Conservation (phyloP, 2,113 vertebrate species). For the Micronycteris hirsuta region DNA sequence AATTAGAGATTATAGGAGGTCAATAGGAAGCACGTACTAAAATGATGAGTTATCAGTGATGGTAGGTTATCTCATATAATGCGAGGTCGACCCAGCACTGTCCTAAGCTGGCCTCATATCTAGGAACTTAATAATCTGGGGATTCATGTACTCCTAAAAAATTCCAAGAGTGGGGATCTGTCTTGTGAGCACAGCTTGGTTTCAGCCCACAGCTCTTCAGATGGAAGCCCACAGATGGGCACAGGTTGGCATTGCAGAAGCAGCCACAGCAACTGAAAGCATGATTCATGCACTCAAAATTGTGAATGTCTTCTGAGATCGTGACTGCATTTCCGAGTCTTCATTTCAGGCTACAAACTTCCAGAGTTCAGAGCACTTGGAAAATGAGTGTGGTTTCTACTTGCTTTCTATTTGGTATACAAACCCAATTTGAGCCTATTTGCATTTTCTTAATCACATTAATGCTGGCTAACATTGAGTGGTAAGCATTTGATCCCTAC, state of each 20-base stretch:
- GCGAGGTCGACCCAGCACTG: not conserved
- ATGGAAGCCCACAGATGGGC: not conserved
- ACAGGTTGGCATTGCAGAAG: not conserved
- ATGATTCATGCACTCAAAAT: not conserved
- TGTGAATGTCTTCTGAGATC: not conserved
- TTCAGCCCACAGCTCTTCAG: not conserved
- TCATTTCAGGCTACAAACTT: not conserved
- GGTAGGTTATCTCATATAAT: not conserved
- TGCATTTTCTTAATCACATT: not conserved
- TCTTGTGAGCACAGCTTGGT: not conserved
- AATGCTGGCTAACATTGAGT: not conserved
- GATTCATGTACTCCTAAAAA: not conserved
- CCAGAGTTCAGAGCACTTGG: not conserved
- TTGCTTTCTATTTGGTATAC: not conserved
- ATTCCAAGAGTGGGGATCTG: not conserved
- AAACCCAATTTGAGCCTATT: not conserved
- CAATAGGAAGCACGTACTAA: not conserved
- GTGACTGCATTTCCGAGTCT: not conserved
- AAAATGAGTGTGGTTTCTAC: not conserved
- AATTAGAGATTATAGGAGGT: not conserved
- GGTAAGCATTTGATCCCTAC: not conserved
- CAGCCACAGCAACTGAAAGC: not conserved
- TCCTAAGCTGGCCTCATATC: not conserved
- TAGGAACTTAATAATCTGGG: not conserved
- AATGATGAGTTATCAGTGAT: not conserved